Evolutionary conservation across 2,888 invertebrate genomes (phyloP).

Genomic region (Caenorhabditis panamensis): DNA sequence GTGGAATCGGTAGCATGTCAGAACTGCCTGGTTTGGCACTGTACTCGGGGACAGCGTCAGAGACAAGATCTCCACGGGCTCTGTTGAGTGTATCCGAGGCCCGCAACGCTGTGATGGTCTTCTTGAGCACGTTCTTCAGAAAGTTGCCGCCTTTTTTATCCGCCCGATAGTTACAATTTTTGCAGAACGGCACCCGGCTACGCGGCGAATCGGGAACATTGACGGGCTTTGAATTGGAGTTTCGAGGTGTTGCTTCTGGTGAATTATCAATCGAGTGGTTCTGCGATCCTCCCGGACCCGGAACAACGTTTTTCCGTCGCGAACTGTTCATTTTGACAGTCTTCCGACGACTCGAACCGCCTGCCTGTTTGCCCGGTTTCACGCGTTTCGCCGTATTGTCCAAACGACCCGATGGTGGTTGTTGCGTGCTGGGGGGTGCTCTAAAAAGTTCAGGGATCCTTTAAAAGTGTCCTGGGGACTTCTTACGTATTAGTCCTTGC

Average conservation of each 20-base stretch:
- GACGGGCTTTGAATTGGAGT: not conserved
- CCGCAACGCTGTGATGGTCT: not conserved
- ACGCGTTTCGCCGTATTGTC: too few species aligned
- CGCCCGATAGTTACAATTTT: not conserved
- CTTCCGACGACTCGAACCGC: too few species aligned
- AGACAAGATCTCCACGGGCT: too few species aligned
- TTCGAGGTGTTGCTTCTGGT: not conserved
- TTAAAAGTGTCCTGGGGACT: too few species aligned
- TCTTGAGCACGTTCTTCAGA: constrained; percentile 9
- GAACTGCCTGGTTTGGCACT: not conserved
- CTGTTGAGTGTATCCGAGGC: not conserved
- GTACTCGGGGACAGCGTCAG: not conserved
- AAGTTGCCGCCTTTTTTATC: not conserved
- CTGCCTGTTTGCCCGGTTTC: too few species aligned
- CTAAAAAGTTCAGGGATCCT: too few species aligned
- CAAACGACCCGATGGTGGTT: too few species aligned
- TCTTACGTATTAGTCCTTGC: too few species aligned
- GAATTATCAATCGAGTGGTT: not conserved
- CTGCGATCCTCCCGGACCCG: not conserved
- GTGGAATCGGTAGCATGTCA: not conserved
- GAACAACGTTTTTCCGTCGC: too few species aligned
- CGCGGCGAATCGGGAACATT: not conserved
- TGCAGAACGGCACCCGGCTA: not conserved
- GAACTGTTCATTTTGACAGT: too few species aligned
- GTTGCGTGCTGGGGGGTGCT: too few species aligned